These are phyloP conservation scores for Artemia sinica DNA, from an alignment of 2,888 invertebrate species.

Conservation along the genomic window DNA sequence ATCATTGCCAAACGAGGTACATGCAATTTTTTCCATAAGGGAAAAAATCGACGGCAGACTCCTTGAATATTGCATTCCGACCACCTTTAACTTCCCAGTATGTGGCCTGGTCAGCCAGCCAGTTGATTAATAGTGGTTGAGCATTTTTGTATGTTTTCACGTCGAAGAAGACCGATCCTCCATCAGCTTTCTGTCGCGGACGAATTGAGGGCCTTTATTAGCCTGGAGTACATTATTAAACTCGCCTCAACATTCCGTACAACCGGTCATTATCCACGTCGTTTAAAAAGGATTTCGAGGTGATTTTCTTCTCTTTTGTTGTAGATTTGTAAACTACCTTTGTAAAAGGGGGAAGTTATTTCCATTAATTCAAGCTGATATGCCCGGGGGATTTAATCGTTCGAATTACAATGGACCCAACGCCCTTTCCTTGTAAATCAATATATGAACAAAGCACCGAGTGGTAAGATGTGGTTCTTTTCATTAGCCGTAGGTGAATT, in stretches of 20 bases:
- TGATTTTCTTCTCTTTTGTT: constrained; percentile 10
- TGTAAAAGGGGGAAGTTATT: neutral
- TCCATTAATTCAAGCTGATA: neutral
- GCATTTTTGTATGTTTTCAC: constrained; percentile 10
- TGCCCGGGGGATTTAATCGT: neutral
- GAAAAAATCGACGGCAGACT: no score
- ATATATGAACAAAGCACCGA: constrained; percentile 5
- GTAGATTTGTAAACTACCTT: constrained; percentile 13
- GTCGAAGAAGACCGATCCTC: constrained; percentile 4
- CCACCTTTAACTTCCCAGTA: neutral
- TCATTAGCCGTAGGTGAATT: neutral
- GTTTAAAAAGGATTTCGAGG: neutral
- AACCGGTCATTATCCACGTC: no score
- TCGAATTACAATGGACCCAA: constrained; percentile 6
- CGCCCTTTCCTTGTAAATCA: constrained; percentile 12
- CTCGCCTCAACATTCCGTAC: neutral
- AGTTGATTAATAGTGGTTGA: constrained; percentile 1
- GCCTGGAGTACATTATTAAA: constrained; percentile 8
- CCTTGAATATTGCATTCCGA: no score
- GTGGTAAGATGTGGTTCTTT: neutral
- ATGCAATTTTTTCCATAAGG: no score
- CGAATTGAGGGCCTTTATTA: neutral
- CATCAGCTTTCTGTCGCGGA: neutral
- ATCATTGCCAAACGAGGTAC: no score
- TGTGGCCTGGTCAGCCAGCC: neutral